Base-by-base conservation (phyloP, 2,888 invertebrate species). In the Aelia acuminata region DNA sequence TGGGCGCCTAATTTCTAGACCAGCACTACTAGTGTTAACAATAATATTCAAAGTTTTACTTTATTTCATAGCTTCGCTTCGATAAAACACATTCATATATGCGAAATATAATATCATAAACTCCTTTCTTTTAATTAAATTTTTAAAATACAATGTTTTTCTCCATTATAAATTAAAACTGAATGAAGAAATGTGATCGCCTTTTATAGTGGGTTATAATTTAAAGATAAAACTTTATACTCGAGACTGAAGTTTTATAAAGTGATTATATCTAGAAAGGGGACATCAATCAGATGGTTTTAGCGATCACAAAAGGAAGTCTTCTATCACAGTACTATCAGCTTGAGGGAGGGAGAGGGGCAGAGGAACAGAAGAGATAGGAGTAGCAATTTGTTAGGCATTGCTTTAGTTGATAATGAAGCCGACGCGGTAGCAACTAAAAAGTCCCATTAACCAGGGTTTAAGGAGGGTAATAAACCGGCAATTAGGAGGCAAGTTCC, bases 391-490 rank as follows among this genome's bases (percentile, higher is more conserved):
- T 85, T 85, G 85, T 85, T 85, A n/a, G 39, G 43, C 50, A 85
- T 85, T 53, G 50, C 85, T 53, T 53, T 57, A 39, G 85, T 80
- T 80, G 57, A 85, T 85, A 85, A 85, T 85, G 85, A 85, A 85
- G 39, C 84, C 84, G 85, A 13, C 26, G 85, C 31, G 31, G 75
- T 75, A 87, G 70, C 50, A 89, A 89, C 88, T 89, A 89, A 89
- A 89, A 89, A 89, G 88, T 88, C 89, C 89, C 89, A 89, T 89
- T 89, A 89, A 85, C 50, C 57, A 35, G 35, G 50, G 85, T 57
- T 85, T 85, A 85, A 85, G 85, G 50, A 26, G 22, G 50, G 57
- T 85, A 85, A 85, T 85, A 85, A 85, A 85, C 85, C 85, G 85
- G 50, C 85, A 85, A 85, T 85, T 85, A 85, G 85, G 20, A 7